Base-by-base conservation (phyloP, 53 echinoderm and acorn worm genomes). In the Actinopyga echinites region DNA sequence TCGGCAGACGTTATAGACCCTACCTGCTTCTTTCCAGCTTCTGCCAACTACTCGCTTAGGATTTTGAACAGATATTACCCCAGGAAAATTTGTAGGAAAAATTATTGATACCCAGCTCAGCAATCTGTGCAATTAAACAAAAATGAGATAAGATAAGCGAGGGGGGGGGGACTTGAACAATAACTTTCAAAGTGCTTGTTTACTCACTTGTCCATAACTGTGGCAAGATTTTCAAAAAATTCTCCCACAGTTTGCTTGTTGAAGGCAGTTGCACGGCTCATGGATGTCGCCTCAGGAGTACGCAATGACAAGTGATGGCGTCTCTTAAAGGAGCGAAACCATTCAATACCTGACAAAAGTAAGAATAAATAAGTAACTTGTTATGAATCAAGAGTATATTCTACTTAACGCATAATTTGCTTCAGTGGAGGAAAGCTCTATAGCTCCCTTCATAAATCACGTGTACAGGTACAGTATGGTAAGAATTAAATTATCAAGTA, bases 1-100 rank as follows among this genome's bases (percentile, higher is more conserved):
- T 88, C 83, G 9, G 42, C 87, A 11, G 88, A 88, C 4, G 88
- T 88, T 8, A 65, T 13, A 8, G 65, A 65, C 26, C 65, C 65
- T 65, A 65, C 65, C 65, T 65, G 65, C 31, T 65, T 59, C 33
- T 32, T 65, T 29, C 30, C 31, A 3, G 17, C 4, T 29, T 33
- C 33, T 29, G 7, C 15, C 19, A 20, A 65, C 65, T 7, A 65
- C 65, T 65, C 13, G 0, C 25, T 65, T 65, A 13, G 65, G 65
- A 29, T 65, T 65, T 29, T 65, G 65, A 13, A 65, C 65, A 24
- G 65, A 25, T 6, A 29, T 65, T 25, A 65, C 65, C 8, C 65
- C 65, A 8, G 65, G 23, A 11, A 26, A 24, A 62, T 62, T 30
- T 22, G 29, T 21, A 22, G 23, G 23, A 22, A 26, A 62, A 11